Evolutionary conservation across 2,113 vertebrate genomes (phyloP), one percentile per base, ranked within the genome.

Genomic region (Platysternon megacephalum): DNA sequence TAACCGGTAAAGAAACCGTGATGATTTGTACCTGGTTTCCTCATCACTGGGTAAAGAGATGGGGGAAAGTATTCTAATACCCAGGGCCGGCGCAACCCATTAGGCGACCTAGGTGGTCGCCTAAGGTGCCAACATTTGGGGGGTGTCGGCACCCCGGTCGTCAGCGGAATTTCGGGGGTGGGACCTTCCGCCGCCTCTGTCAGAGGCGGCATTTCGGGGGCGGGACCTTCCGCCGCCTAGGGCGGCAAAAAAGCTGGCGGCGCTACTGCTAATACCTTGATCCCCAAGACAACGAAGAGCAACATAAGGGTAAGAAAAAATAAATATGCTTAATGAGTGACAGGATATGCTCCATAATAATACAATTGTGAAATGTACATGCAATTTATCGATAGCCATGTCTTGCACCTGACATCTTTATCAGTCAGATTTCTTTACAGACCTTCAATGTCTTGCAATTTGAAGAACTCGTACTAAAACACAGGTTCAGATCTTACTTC

Each of bases 301-400:
- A 97, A 94, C 95, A 89, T 22, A 44, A 44, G 39, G 21, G 39
- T 26, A 76, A 76, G 72, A 76, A 76, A 61, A 0, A 0, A 72
- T 78, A 44, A 81, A 93, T 96, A 65, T 84, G 28, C 49, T 81
- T 6, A 29, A 52, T 84, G 88, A 95, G 72, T 86, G 95, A 89
- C 87, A 92, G 39, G 94, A 91, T 95, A 87, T 89, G 86, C 88
- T 88, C 88, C 87, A 78, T 46, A 95, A 86, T 90, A 94, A 86
- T 42, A 79, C 74, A 53, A 3, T 14, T 39, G 72, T 49, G 89
- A 79, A 86, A 39, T 68, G 49, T 26, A 29, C 56, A 72, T n/a
- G n/a, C 65, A 81, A 79, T 79, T 86, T 91, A 89, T 79, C 89
- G 86, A 79, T 76, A 86, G 32, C 84, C n/a, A 16, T 16, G 65